Conservation (phyloP, 92 coral and sea anemone species). For the Porites divaricata region DNA sequence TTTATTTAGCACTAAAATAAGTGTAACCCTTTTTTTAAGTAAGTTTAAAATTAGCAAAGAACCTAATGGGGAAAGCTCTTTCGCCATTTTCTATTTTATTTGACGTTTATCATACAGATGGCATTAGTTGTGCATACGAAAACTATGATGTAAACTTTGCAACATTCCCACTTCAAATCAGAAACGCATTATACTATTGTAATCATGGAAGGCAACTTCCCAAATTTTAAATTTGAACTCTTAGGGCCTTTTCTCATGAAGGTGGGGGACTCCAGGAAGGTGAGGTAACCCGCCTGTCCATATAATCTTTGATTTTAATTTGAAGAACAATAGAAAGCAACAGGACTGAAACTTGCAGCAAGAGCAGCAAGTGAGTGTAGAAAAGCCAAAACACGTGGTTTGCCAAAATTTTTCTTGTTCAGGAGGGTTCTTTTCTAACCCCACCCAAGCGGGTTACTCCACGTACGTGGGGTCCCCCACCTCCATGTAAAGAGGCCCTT, state of each 20-base stretch:
- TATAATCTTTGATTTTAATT: neutral
- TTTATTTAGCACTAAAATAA: neutral
- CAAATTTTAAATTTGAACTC: neutral
- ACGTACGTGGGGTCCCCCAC: too few relatives aligned
- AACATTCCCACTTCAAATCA: neutral
- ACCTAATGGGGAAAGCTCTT: neutral
- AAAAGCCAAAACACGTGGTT: too few relatives aligned
- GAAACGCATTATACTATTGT: neutral
- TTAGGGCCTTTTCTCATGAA: too few relatives aligned
- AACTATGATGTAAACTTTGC: too few relatives aligned
- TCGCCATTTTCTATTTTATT: constrained; percentile 1
- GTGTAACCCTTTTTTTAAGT: neutral
- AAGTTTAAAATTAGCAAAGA: neutral
- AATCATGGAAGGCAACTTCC: neutral
- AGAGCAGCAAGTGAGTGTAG: neutral
- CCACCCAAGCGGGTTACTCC: too few relatives aligned
- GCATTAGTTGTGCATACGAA: neutral
- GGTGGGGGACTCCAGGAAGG: too few relatives aligned
- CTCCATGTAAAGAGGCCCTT: too few relatives aligned
- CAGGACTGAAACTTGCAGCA: constrained; percentile 2
- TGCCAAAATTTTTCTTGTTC: too few relatives aligned
- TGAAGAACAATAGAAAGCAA: neutral
- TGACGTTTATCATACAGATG: constrained; percentile 1
- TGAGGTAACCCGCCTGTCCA: neutral
- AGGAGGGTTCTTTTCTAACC: too few relatives aligned